phyloP scores from a whole-genome alignment of 2,113 vertebrate genomes.

The Cottus gobio region DNA sequence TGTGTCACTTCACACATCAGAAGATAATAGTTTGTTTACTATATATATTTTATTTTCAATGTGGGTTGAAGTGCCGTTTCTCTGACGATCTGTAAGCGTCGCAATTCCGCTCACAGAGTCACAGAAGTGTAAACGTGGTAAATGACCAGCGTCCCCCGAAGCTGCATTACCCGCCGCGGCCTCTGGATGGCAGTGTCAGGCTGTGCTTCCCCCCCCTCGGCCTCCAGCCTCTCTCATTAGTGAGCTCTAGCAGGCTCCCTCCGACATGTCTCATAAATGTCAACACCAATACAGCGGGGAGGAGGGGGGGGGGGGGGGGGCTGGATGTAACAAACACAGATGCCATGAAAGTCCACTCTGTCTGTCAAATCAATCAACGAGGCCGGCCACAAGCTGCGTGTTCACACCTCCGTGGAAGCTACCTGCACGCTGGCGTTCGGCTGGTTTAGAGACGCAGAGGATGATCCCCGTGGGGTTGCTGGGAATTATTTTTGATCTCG shows the following conservation, averaged over 20 bases:
- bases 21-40: constrained; percentile 17
- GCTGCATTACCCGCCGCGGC: constrained; percentile 54
- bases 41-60: background rate
- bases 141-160: background rate
- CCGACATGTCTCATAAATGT: constrained; percentile 98
- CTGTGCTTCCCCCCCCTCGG: constrained; percentile 74
- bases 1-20: background rate
- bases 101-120: constrained; percentile 32
- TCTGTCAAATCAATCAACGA: constrained; percentile 94
- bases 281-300: constrained; percentile 95
- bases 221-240: constrained; percentile 87
- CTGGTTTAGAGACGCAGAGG: constrained; percentile 56
- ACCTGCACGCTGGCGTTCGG: constrained; percentile 72
- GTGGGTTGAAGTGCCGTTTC: constrained; percentile 14
- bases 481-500: constrained; percentile 59
- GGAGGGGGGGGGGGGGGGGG: constrained; percentile 95
- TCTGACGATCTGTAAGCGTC: constrained; percentile 16
- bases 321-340: constrained; percentile 97
- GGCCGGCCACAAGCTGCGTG: constrained; percentile 86
- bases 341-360: constrained; percentile 93
- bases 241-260: constrained; percentile 91
- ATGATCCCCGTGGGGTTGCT: constrained; percentile 57
- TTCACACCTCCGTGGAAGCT: constrained; percentile 88
- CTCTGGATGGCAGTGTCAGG: constrained; percentile 96
- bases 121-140: constrained; percentile 47